A percentile compares a stretch with the other conserved stretches of the same genome.
Evolutionary conservation across 2,797 vertebrate genomes (phyloP).

Genomic region (Danio albolineatus): DNA sequence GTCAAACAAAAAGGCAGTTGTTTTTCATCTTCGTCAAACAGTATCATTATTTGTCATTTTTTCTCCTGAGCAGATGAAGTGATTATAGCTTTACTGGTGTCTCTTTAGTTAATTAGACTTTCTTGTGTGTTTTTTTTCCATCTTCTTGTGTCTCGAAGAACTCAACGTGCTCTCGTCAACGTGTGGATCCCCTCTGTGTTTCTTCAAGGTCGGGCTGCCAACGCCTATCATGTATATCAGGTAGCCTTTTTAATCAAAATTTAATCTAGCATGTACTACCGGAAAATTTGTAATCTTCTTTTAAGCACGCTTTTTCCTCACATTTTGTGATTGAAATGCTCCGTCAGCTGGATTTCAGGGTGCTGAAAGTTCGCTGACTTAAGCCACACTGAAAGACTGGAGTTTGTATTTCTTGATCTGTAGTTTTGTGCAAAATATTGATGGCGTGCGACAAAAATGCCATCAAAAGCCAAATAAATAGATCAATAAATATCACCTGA

Average conservation of each 20-base stretch:
- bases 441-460: no score
- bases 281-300: neutral
- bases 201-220: slow-evolving; percentile 92
- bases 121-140: slow-evolving; percentile 4
- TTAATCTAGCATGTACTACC: neutral
- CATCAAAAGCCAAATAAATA: no score
- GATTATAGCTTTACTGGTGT: neutral
- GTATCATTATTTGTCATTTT: neutral
- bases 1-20: neutral
- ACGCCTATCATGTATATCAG: slow-evolving; percentile 97
- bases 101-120: slow-evolving; percentile 11
- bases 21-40: neutral
- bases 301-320: neutral
- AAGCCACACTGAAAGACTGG: neutral
- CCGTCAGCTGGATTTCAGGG: neutral
- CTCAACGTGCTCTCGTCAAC: slow-evolving; percentile 96
- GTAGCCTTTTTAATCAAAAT: slow-evolving; percentile 69
- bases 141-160: slow-evolving; percentile 74
- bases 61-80: neutral
- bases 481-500: no score
- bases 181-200: slow-evolving; percentile 99
- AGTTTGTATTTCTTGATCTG: neutral
- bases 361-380: neutral
- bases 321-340: slow-evolving; percentile 1
- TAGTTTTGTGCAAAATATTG: neutral